phyloP scores from a whole-genome alignment of 1,140 invertebrate species.

The Lepidurus arcticus region DNA sequence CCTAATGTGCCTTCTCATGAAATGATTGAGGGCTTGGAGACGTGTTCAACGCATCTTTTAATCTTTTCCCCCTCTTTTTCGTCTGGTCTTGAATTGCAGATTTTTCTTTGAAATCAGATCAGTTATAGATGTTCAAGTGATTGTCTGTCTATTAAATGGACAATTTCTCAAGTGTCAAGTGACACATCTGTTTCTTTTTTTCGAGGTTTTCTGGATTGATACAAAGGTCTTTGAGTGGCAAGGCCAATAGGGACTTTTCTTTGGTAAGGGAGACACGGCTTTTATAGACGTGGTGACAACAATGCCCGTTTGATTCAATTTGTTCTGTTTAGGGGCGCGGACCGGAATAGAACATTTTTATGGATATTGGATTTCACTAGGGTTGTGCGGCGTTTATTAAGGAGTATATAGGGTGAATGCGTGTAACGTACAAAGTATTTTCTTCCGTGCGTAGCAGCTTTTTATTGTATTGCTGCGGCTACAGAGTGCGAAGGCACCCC shows the following conservation, averaged over 20 bases:
- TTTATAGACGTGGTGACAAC: not conserved
- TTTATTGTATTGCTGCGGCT: not conserved
- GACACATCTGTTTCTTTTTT: not conserved
- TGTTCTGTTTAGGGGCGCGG: not conserved
- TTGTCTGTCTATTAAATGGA: not conserved
- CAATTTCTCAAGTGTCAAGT: not conserved
- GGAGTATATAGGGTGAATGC: not conserved
- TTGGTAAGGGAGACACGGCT: not conserved
- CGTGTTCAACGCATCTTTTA: too few relatives aligned
- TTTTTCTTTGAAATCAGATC: too few relatives aligned
- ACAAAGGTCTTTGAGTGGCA: not conserved
- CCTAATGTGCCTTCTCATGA: not conserved
- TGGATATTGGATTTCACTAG: slow-evolving; percentile 13
- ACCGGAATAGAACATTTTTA: not conserved
- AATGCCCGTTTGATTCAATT: slow-evolving; percentile 2
- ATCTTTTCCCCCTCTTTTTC: too few relatives aligned
- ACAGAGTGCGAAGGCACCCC: not conserved
- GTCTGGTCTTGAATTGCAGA: too few relatives aligned
- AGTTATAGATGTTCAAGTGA: too few relatives aligned
- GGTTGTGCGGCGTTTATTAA: not conserved
- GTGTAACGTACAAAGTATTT: not conserved
- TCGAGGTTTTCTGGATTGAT: not conserved
- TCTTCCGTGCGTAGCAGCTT: not conserved
- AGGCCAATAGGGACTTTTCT: not conserved
- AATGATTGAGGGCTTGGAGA: not conserved